These are phyloP conservation scores for Luehdorfia chinensis DNA, from an alignment of 1,140 invertebrate genomes.

Conservation along the genomic window DNA sequence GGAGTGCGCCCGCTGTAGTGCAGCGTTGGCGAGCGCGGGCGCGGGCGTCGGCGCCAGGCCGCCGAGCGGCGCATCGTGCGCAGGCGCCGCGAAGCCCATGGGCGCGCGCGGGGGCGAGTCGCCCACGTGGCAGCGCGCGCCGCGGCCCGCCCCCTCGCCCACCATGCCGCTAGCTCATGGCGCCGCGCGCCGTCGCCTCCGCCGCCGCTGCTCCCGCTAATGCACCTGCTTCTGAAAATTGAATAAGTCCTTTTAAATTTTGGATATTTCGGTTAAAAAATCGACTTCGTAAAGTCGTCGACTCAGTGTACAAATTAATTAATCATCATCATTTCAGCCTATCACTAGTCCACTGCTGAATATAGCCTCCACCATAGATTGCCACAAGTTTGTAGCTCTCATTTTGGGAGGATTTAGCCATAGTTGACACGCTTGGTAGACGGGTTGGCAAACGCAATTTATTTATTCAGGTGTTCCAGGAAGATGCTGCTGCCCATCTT, in stretches of 20 bases:
- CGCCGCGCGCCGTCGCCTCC: constrained; percentile 46
- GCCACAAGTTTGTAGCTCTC: too few relatives aligned
- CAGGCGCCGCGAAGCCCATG: constrained; percentile 73
- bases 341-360: too few relatives aligned
- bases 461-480: too few relatives aligned
- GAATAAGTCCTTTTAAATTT: neutral
- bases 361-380: too few relatives aligned
- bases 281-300: too few relatives aligned
- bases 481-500: too few relatives aligned
- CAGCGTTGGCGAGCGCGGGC: constrained; percentile 74
- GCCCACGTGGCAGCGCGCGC: constrained; percentile 82
- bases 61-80: constrained; percentile 65
- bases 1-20: constrained; percentile 85
- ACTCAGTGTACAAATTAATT: too few relatives aligned
- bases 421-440: too few relatives aligned
- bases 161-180: constrained; percentile 73
- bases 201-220: constrained; percentile 20
- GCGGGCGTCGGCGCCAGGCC: constrained; percentile 69
- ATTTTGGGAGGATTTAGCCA: too few relatives aligned
- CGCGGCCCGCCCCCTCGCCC: constrained; percentile 80
- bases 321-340: too few relatives aligned
- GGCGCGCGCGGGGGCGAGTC: constrained; percentile 78
- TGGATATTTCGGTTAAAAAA: neutral
- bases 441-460: too few relatives aligned
- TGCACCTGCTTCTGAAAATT: neutral